phyloP scores from a whole-genome alignment of 2,888 invertebrate species.

The Rhodophaea formosa region DNA sequence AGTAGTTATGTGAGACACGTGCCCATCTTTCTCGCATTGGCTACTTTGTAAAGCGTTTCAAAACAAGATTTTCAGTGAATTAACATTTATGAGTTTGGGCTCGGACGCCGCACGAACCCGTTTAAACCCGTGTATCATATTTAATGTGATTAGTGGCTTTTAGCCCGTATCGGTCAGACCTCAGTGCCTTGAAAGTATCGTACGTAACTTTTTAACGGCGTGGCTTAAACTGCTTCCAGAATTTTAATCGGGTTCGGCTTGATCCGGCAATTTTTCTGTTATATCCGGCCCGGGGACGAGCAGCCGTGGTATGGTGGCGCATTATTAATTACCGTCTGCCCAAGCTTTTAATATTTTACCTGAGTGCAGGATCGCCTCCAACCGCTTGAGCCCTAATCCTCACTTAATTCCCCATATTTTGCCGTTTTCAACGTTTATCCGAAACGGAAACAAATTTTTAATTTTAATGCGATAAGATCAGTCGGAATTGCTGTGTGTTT shows the following conservation, averaged over 20 bases:
- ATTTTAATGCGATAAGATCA: slow-evolving; percentile 46
- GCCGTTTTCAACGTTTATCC: slow-evolving; percentile 57
- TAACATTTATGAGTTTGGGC: not conserved
- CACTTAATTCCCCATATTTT: slow-evolving; percentile 69
- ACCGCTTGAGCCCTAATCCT: slow-evolving; percentile 63
- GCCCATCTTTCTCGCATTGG: not conserved
- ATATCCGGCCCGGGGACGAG: slow-evolving; percentile 58
- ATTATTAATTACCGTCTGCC: slow-evolving; percentile 75
- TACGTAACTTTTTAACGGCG: slow-evolving; percentile 47
- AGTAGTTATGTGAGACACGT: not conserved
- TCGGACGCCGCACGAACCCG: not conserved
- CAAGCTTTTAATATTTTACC: slow-evolving; percentile 73
- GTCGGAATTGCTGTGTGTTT: slow-evolving; percentile 15
- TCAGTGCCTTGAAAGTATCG: slow-evolving; percentile 46
- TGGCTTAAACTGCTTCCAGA: slow-evolving; percentile 54
- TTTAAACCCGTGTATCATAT: slow-evolving; percentile 8
- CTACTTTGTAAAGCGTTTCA: not conserved
- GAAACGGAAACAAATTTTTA: slow-evolving; percentile 52
- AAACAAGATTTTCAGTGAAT: not conserved
- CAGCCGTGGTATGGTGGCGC: slow-evolving; percentile 52
- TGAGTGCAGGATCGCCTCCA: slow-evolving; percentile 62
- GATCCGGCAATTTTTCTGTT: slow-evolving; percentile 74
- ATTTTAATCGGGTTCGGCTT: slow-evolving; percentile 56
- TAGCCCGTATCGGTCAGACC: slow-evolving; percentile 38
- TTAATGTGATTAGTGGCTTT: slow-evolving; percentile 39